phyloP scores from a whole-genome alignment of 2,113 vertebrate genomes.

The Misgurnus mizolepis region DNA sequence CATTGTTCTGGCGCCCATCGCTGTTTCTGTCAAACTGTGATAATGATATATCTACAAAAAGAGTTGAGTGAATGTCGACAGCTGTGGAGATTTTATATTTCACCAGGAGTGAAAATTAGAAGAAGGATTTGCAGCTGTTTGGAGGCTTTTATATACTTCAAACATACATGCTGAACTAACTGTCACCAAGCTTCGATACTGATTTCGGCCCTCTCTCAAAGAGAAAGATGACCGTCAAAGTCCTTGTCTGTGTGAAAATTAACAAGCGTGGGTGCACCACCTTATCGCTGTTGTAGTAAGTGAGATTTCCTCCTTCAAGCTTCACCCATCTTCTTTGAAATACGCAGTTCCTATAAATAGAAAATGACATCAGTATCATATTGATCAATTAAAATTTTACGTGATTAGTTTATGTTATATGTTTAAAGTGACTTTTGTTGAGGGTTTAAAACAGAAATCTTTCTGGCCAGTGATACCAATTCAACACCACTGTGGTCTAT shows the following conservation, averaged over 20 bases:
- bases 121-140: conserved; percentile 20
- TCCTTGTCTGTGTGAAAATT: neutral
- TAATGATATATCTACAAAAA: conserved; percentile 19
- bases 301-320: conserved; percentile 86
- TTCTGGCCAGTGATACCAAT: neutral
- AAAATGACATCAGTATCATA: conserved; percentile 1
- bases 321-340: conserved; percentile 96
- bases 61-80: conserved; percentile 11
- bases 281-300: conserved; percentile 94
- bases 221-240: neutral
- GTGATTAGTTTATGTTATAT: neutral
- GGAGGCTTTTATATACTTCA: neutral
- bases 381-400: too few relatives aligned
- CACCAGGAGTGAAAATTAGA: neutral
- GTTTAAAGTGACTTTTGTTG: neutral
- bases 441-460: neutral
- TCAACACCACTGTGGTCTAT: neutral
- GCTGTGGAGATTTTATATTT: neutral
- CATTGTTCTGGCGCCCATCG: neutral
- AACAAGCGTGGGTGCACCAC: conserved; percentile 50
- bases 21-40: neutral
- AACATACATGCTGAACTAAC: neutral
- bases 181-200: neutral
- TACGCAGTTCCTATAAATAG: conserved; percentile 80
- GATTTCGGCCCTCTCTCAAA: neutral